phyloP scores from a whole-genome alignment of 1,140 invertebrate species.

The Tetramorium parvispinum region DNA sequence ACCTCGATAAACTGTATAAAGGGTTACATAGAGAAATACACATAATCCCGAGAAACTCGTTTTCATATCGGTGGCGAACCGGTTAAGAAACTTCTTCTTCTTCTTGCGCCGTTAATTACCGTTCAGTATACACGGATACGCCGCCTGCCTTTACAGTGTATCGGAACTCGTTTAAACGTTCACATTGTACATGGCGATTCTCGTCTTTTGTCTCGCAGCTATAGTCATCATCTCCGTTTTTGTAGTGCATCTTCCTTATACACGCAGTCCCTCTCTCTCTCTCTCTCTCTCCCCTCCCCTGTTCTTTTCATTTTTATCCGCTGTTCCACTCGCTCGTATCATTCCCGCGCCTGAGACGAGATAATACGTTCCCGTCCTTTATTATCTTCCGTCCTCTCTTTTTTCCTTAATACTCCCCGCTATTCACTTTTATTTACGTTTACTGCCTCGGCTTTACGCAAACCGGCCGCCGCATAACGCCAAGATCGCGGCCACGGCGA shows the following conservation, averaged over 20 bases:
- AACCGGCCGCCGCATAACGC: conserved; percentile 8
- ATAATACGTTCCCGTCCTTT: conserved; percentile 51
- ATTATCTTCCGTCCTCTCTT: conserved; percentile 49
- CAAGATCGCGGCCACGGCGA: background rate
- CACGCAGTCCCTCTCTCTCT: background rate
- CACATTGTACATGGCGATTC: conserved; percentile 14
- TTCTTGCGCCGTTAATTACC: conserved; percentile 38
- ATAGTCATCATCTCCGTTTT: conserved; percentile 46
- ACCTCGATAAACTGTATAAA: conserved; percentile 41
- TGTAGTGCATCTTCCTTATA: conserved; percentile 27
- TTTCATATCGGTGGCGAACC: conserved; percentile 53
- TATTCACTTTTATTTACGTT: conserved; percentile 43
- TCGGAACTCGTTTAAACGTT: conserved; percentile 51
- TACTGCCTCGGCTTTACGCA: conserved; percentile 7
- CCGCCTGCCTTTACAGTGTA: conserved; percentile 12
- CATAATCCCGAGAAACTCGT: conserved; percentile 57
- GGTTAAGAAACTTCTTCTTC: conserved; percentile 45
- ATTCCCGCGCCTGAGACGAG: conserved; percentile 32
- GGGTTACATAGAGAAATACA: conserved; percentile 56
- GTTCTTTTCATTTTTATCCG: conserved; percentile 32
- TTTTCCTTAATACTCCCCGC: conserved; percentile 31
- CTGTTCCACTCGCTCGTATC: conserved; percentile 37
- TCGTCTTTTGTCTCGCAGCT: conserved; percentile 46
- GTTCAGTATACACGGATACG: conserved; percentile 28
- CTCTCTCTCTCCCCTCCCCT: background rate